phyloP scores from a whole-genome alignment of 2,888 invertebrate genomes.

The Priocnemis perturbator region DNA sequence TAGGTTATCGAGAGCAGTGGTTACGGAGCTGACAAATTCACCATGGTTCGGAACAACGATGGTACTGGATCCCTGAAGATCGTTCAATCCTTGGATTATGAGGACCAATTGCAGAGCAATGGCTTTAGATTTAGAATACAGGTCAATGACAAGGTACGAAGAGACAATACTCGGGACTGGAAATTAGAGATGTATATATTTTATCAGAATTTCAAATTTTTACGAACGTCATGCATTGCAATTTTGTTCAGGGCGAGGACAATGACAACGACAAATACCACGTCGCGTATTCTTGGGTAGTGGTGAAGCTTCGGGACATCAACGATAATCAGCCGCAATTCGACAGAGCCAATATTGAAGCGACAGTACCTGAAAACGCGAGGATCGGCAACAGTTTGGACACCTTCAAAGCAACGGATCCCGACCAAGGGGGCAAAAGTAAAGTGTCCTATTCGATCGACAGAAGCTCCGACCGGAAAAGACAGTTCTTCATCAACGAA shows the following conservation, averaged over 20 bases:
- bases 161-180: neutral
- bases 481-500: slow-evolving; percentile 95
- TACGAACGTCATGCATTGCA: too few relatives aligned
- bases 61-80: slow-evolving; percentile 96
- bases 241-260: slow-evolving; percentile 85
- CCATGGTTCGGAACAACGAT: slow-evolving; percentile 97
- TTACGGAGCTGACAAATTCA: slow-evolving; percentile 96
- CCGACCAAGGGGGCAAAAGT: slow-evolving; percentile 95
- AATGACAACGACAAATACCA: slow-evolving; percentile 98
- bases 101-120: slow-evolving; percentile 95
- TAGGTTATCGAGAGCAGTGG: slow-evolving; percentile 93
- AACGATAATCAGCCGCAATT: slow-evolving; percentile 98
- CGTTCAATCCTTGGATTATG: slow-evolving; percentile 96
- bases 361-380: slow-evolving; percentile 93
- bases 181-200: neutral
- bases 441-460: slow-evolving; percentile 95
- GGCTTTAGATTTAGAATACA: slow-evolving; percentile 96
- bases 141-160: slow-evolving; percentile 87
- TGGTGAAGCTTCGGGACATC: slow-evolving; percentile 93
- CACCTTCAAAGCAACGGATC: slow-evolving; percentile 96
- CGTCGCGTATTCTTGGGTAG: slow-evolving; percentile 96
- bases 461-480: slow-evolving; percentile 91
- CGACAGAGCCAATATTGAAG: slow-evolving; percentile 94
- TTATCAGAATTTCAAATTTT: neutral
- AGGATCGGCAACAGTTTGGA: slow-evolving; percentile 93